Evolutionary conservation across 2,797 vertebrate genomes (phyloP).

Genomic region (Gorsachius magnificus): DNA sequence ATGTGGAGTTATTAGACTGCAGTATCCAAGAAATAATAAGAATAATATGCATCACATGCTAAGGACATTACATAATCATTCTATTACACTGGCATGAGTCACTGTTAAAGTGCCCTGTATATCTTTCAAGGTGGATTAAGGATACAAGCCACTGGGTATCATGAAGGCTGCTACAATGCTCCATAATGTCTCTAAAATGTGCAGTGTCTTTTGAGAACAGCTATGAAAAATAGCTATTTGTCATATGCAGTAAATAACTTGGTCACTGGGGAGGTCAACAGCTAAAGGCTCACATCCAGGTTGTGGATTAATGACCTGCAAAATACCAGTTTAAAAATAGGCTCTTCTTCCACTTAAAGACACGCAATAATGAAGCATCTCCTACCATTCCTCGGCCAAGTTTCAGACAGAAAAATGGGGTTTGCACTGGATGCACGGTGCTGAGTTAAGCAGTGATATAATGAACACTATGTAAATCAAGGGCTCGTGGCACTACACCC

Average conservation of each 20-base stretch:
- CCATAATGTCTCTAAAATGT: neutral
- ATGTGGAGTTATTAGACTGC: neutral
- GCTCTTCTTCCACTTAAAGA: constrained; percentile 26
- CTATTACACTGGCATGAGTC: constrained; percentile 43
- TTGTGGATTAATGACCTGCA: constrained; percentile 69
- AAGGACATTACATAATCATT: constrained; percentile 51
- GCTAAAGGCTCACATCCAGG: constrained; percentile 47
- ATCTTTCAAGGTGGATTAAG: constrained; percentile 66
- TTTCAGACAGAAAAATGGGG: constrained; percentile 48
- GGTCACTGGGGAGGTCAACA: constrained; percentile 53
- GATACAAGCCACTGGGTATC: constrained; percentile 39
- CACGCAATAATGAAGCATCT: constrained; percentile 50
- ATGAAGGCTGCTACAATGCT: constrained; percentile 7
- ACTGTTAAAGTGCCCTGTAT: constrained; percentile 51
- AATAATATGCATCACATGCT: constrained; percentile 36
- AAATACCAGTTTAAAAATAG: constrained; percentile 49
- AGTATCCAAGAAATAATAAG: constrained; percentile 28
- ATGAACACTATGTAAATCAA: constrained; percentile 57
- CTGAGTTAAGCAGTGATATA: constrained; percentile 52
- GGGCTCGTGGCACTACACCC: neutral
- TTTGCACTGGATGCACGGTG: neutral
- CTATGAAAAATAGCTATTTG: constrained; percentile 24
- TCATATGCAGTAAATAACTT: constrained; percentile 54
- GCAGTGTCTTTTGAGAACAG: neutral
- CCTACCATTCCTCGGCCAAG: constrained; percentile 40